phyloP scores from a whole-genome alignment of 1,140 invertebrate species.

The Sinonovacula constricta region DNA sequence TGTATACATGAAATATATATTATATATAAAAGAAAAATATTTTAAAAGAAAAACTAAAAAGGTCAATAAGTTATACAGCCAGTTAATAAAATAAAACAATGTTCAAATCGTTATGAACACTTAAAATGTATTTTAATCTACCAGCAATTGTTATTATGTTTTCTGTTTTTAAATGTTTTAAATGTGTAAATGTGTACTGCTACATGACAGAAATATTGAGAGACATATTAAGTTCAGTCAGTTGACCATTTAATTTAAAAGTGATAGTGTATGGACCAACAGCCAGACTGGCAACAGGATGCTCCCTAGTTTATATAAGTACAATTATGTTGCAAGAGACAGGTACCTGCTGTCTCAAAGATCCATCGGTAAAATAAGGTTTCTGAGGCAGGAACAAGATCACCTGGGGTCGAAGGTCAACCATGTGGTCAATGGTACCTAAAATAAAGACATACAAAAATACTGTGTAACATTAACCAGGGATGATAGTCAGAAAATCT shows the following conservation, averaged over 20 bases:
- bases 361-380: slow-evolving; percentile 82
- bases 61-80: no score
- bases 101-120: no score
- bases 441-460: no score
- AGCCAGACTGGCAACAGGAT: not conserved
- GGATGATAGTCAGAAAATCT: no score
- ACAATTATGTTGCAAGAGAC: no score
- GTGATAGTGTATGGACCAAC: not conserved
- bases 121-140: not conserved
- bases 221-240: not conserved
- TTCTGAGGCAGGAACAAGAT: slow-evolving; percentile 83
- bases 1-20: not conserved
- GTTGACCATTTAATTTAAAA: not conserved
- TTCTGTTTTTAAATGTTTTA: not conserved
- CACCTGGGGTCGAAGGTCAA: slow-evolving; percentile 67
- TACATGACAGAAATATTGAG: not conserved
- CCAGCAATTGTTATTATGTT: not conserved
- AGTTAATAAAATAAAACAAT: no score
- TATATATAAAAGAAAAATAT: not conserved
- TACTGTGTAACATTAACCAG: no score
- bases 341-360: slow-evolving; percentile 82
- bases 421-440: slow-evolving; percentile 64
- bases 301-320: not conserved
- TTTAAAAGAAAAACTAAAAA: not conserved
- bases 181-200: not conserved